These are phyloP conservation scores for Gouania willdenowi DNA, from an alignment of 2,797 vertebrate genomes.

Conservation along the genomic window DNA sequence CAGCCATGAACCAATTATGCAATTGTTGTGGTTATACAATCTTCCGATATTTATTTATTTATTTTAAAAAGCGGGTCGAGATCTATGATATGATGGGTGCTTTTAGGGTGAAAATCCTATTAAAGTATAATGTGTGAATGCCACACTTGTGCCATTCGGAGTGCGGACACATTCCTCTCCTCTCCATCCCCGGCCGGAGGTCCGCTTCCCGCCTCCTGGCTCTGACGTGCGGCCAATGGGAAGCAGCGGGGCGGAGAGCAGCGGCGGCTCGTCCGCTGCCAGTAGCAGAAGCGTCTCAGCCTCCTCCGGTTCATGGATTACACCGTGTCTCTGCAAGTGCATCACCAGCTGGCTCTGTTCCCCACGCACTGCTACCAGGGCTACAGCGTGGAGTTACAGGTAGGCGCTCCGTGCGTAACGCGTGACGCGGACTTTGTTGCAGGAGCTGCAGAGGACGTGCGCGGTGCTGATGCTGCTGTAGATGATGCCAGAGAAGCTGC, in stretches of 20 bases:
- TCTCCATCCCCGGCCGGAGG: neutral
- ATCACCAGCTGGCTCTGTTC: conserved; percentile 73
- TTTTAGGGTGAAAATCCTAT: no score
- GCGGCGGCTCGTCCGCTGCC: no score
- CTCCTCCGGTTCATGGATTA: conserved; percentile 74
- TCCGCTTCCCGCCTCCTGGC: conserved; percentile 28
- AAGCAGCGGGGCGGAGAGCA: conserved; percentile 63
- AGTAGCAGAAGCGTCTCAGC: conserved; percentile 50
- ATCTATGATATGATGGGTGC: no score
- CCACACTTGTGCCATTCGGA: no score
- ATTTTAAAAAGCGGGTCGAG: no score
- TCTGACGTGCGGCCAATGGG: conserved; percentile 74
- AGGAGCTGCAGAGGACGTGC: conserved; percentile 25
- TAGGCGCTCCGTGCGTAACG: conserved; percentile 32
- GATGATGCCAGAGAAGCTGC: conserved; percentile 17
- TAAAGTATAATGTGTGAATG: no score
- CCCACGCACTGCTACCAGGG: conserved; percentile 69
- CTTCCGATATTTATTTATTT: no score
- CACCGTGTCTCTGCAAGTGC: conserved; percentile 74
- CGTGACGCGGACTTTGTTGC: conserved; percentile 24
- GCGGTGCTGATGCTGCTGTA: conserved; percentile 38
- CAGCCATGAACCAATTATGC: no score
- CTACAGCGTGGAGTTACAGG: conserved; percentile 79
- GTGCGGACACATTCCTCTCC: no score
- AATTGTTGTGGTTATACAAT: no score